Evolutionary conservation across 2,113 vertebrate genomes (phyloP).

Genomic region (Probosciger aterrimus): DNA sequence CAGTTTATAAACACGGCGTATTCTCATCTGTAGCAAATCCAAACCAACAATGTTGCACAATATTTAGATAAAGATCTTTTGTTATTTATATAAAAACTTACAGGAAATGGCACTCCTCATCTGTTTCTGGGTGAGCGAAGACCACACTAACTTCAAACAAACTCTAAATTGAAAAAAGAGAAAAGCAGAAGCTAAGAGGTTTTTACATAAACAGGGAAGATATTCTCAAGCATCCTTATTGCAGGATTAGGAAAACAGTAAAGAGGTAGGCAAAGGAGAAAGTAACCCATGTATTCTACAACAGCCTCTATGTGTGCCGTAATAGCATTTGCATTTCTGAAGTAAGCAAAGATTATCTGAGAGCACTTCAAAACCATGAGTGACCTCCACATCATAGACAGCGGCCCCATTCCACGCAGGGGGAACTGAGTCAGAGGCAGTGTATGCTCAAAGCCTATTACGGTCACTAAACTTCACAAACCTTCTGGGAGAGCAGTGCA

Average conservation of each 20-base stretch:
- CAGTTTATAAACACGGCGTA: constrained; percentile 8
- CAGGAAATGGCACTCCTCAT: constrained; percentile 94
- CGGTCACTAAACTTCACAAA: constrained; percentile 4
- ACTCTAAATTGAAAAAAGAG: constrained; percentile 75
- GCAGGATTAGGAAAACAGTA: constrained; percentile 1
- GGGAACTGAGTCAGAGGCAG: constrained; percentile 2
- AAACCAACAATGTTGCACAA: constrained; percentile 48
- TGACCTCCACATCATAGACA: background rate
- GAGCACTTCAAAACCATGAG: background rate
- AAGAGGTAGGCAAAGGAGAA: background rate
- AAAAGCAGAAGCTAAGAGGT: background rate
- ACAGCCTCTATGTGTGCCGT: background rate
- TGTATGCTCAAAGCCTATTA: constrained; percentile 34
- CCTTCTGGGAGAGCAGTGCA: background rate
- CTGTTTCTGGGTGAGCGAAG: constrained; percentile 89
- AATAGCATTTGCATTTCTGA: constrained; percentile 1
- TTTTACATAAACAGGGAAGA: constrained; percentile 47
- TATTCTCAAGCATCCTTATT: background rate
- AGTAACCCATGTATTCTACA: background rate
- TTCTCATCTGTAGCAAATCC: constrained; percentile 37
- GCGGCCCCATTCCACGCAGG: background rate
- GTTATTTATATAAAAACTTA: constrained; percentile 77
- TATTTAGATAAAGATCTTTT: constrained; percentile 46
- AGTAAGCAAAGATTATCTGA: background rate
- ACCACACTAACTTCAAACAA: constrained; percentile 90